Conservation (phyloP, 1,140 invertebrate genomes). For the Nylanderia fulva region DNA sequence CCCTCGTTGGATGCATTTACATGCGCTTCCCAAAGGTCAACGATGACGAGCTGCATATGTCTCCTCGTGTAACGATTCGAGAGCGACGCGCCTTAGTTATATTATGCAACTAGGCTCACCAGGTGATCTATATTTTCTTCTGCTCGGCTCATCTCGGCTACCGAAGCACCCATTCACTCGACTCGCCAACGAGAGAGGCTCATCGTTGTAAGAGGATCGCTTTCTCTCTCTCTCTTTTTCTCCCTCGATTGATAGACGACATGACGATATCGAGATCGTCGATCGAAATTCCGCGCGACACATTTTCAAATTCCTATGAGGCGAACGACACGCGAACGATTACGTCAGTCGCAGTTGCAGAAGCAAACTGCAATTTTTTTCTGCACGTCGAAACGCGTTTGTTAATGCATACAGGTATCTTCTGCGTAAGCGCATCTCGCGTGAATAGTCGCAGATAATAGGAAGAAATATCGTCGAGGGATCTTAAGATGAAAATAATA, state of each 20-base stretch:
- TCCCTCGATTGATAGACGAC: slow-evolving; percentile 13
- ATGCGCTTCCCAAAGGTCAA: slow-evolving; percentile 63
- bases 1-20: background rate
- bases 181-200: slow-evolving; percentile 27
- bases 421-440: no score
- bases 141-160: slow-evolving; percentile 50
- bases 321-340: slow-evolving; percentile 4
- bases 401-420: no score
- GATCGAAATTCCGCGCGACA: slow-evolving; percentile 48
- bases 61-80: slow-evolving; percentile 17
- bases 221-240: slow-evolving; percentile 19
- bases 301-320: slow-evolving; percentile 55
- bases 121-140: slow-evolving; percentile 70
- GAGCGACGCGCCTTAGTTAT: slow-evolving; percentile 63
- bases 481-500: background rate
- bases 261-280: slow-evolving; percentile 31
- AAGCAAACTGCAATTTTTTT: background rate
- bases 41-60: background rate
- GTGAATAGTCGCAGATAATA: no score
- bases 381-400: background rate
- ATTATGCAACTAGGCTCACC: slow-evolving; percentile 63
- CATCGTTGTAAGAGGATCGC: slow-evolving; percentile 41
- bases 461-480: no score
- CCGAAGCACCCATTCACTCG: slow-evolving; percentile 71
- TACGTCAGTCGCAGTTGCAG: background rate